These are phyloP conservation scores for Heliconius ismenius DNA, from an alignment of 2,888 invertebrate species.

Conservation along the genomic window DNA sequence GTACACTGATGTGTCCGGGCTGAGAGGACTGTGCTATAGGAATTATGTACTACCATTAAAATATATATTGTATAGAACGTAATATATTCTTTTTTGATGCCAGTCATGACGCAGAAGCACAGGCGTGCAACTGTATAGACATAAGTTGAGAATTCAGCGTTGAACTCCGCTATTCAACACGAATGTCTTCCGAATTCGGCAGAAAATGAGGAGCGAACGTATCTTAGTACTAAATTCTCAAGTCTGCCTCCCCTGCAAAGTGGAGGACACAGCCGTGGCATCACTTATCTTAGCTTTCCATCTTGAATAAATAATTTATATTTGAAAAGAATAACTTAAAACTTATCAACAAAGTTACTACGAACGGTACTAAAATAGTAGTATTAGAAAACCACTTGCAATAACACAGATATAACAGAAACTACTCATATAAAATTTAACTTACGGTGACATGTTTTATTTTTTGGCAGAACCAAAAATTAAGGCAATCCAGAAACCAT, in stretches of 20 bases:
- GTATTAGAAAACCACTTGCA: conserved; percentile 2
- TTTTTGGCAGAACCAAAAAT: conserved; percentile 31
- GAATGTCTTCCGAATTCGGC: not conserved
- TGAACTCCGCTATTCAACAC: not conserved
- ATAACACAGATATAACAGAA: conserved; percentile 5
- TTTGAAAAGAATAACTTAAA: not conserved
- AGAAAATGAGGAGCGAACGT: not conserved
- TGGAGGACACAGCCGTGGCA: not conserved
- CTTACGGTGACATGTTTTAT: conserved; percentile 21
- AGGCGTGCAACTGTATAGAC: too few relatives aligned
- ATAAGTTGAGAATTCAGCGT: not conserved
- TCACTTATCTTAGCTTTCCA: too few relatives aligned
- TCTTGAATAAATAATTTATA: too few relatives aligned
- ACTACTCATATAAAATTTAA: conserved; percentile 21
- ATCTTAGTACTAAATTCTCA: not conserved
- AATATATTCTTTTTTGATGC: too few relatives aligned
- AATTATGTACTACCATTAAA: conserved; percentile 33
- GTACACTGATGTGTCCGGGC: conserved; percentile 67
- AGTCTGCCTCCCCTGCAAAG: not conserved
- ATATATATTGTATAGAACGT: conserved; percentile 24
- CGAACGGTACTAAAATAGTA: not conserved
- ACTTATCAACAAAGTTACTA: not conserved
- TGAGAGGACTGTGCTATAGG: conserved; percentile 35
- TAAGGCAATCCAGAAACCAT: conserved; percentile 28
- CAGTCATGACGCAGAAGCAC: too few relatives aligned